Percentiles rank a stretch among this genome's conserved stretches.
Evolutionary conservation across 2,888 invertebrate genomes (phyloP).

Genomic region (Erynnis tages): DNA sequence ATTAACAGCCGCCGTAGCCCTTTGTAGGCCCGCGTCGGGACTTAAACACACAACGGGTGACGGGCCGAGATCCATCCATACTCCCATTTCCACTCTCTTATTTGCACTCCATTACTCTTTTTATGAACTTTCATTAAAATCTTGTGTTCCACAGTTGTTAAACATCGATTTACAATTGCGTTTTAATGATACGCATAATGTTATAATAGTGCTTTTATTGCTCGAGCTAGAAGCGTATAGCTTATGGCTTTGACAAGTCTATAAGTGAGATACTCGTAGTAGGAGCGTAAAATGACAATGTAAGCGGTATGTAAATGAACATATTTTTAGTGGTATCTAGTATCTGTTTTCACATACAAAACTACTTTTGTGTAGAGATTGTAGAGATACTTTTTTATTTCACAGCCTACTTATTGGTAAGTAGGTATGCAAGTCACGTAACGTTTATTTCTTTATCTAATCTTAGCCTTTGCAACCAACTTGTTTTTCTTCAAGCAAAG

Average conservation of each 20-base stretch:
- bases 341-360: not conserved
- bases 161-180: conserved; percentile 68
- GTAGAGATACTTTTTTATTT: too few relatives aligned
- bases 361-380: not conserved
- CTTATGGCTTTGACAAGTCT: not conserved
- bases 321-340: too few relatives aligned
- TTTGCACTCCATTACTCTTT: conserved; percentile 77
- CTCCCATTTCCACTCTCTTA: conserved; percentile 59
- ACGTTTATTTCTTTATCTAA: too few relatives aligned
- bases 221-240: conserved; percentile 4
- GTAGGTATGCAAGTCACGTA: too few relatives aligned
- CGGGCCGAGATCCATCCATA: conserved; percentile 70
- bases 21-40: conserved; percentile 75
- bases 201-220: conserved; percentile 22
- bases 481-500: too few relatives aligned
- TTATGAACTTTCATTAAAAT: conserved; percentile 73
- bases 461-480: too few relatives aligned
- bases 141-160: conserved; percentile 60
- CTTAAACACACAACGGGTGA: conserved; percentile 81
- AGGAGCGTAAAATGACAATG: conserved; percentile 3
- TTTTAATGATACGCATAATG: conserved; percentile 40
- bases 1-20: conserved; percentile 78
- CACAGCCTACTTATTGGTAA: too few relatives aligned
- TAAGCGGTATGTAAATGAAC: not conserved
- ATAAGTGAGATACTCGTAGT: too few relatives aligned